Evolutionary conservation across 2,113 vertebrate species (phyloP).

Genomic region (Gopherus evgoodei): DNA sequence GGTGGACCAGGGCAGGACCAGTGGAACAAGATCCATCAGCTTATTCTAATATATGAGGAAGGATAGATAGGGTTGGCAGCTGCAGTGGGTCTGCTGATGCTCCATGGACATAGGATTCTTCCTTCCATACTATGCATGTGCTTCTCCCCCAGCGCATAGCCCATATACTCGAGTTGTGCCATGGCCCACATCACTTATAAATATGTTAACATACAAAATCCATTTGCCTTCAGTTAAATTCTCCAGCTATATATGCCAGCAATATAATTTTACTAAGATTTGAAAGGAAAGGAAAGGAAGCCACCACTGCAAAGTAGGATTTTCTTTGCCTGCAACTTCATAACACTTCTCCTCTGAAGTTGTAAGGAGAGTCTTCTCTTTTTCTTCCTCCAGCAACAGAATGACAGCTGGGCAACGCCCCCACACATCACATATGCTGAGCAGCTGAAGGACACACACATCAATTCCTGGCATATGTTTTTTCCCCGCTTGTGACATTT

Average conservation of each 20-base stretch:
- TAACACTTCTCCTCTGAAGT: background rate
- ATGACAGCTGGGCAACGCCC: background rate
- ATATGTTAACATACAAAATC: too few relatives aligned
- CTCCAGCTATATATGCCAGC: too few relatives aligned
- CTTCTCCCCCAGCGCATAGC: background rate
- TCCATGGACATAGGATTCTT: background rate
- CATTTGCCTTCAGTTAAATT: too few relatives aligned
- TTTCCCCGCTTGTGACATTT: background rate
- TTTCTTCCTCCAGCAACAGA: background rate
- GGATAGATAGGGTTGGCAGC: too few relatives aligned
- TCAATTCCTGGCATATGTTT: background rate
- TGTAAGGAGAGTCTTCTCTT: background rate
- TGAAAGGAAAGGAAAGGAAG: too few relatives aligned
- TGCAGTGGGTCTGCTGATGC: background rate
- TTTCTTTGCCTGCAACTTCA: background rate
- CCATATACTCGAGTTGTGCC: background rate
- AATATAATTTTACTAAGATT: too few relatives aligned
- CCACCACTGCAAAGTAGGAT: background rate
- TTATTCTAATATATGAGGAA: too few relatives aligned
- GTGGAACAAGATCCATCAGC: too few relatives aligned
- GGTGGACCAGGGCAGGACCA: rapidly evolving
- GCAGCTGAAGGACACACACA: background rate
- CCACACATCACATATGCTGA: background rate
- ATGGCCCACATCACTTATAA: background rate
- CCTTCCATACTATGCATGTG: background rate